These are phyloP conservation scores for Drosophila stalkeri DNA, from an alignment of 2,888 invertebrate genomes.

Conservation along the genomic window DNA sequence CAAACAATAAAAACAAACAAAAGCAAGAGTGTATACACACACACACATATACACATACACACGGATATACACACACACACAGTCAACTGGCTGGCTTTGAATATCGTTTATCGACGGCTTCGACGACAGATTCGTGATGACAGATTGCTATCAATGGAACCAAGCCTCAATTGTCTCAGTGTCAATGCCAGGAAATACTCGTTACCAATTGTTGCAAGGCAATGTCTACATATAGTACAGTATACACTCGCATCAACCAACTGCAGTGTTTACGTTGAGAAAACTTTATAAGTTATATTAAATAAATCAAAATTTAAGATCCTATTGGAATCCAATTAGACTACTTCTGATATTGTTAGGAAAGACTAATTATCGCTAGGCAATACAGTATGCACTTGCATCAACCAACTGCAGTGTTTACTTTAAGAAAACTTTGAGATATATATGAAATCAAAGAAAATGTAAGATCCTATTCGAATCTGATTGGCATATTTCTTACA, in stretches of 20 bases:
- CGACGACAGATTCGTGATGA: slow-evolving; percentile 38
- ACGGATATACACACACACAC: neutral
- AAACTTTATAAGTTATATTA: no score
- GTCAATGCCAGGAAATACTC: slow-evolving; percentile 29
- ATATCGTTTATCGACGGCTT: slow-evolving; percentile 35
- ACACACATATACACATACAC: slow-evolving; percentile 11
- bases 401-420: no score
- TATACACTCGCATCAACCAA: neutral
- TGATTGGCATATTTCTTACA: no score
- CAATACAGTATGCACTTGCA: no score
- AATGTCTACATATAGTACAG: neutral
- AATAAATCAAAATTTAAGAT: no score
- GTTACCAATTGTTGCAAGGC: slow-evolving; percentile 9
- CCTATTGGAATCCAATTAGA: no score
- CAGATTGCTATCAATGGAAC: slow-evolving; percentile 40
- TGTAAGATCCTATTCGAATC: neutral
- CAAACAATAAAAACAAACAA: slow-evolving; percentile 23
- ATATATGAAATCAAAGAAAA: no score
- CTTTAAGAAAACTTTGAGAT: no score
- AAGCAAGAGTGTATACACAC: slow-evolving; percentile 26
- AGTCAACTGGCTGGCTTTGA: slow-evolving; percentile 26
- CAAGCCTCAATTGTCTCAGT: slow-evolving; percentile 29
- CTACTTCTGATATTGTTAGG: no score
- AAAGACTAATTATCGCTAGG: no score
- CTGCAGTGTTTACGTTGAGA: neutral